Evolutionary conservation across 2,113 vertebrate genomes (phyloP).

Genomic region (Chloroceryle aenea): DNA sequence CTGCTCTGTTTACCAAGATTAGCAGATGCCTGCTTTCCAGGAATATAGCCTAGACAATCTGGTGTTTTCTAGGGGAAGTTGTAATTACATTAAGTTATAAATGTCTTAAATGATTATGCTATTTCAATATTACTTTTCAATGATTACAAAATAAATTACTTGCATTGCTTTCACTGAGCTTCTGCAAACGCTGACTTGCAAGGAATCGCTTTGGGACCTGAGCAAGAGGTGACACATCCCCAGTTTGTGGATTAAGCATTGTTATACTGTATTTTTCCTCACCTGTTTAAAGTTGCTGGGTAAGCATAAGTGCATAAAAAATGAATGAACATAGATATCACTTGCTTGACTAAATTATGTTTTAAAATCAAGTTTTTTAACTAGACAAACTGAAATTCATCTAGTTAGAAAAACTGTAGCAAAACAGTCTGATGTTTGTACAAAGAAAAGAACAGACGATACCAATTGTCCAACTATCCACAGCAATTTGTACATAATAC

Average conservation of each 20-base stretch:
- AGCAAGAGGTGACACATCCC: neutral
- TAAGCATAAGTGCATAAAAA: neutral
- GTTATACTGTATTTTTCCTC: neutral
- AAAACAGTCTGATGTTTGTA: neutral
- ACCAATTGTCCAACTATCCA: neutral
- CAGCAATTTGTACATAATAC: neutral
- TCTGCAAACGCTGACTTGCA: neutral
- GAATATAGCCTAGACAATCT: constrained; percentile 38
- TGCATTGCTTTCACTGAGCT: neutral
- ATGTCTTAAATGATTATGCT: neutral
- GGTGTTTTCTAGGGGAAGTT: constrained; percentile 33
- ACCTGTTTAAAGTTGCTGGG: neutral
- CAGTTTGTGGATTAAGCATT: neutral
- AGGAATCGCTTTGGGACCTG: neutral
- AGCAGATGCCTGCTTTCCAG: constrained; percentile 53
- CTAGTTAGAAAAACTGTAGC: constrained; percentile 8
- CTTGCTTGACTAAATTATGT: neutral
- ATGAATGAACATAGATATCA: neutral
- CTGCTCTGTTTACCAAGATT: constrained; percentile 27
- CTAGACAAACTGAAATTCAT: neutral
- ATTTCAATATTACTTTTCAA: neutral
- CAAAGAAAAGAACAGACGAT: constrained; percentile 10
- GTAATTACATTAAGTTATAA: constrained; percentile 27
- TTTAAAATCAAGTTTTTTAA: neutral
- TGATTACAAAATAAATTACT: neutral